Evolutionary conservation across 2,888 invertebrate species (phyloP).

Genomic region (Gisinianus flammeolus): DNA sequence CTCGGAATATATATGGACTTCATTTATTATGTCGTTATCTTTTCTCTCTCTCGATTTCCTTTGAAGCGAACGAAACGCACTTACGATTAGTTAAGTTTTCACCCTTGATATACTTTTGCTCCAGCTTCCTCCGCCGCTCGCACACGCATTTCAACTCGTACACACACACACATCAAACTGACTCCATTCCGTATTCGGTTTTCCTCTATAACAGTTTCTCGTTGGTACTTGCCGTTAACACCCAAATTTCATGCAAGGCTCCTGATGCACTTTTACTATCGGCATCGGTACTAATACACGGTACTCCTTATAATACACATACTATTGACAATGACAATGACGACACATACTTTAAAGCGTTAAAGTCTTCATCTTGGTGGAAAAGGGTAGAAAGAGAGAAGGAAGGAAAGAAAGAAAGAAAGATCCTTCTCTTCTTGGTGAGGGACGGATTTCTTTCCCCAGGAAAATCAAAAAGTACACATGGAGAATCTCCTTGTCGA

Average conservation of each 20-base stretch:
- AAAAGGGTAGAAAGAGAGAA: not conserved
- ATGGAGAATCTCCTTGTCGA: slow-evolving; percentile 25
- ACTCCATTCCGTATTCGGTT: not conserved
- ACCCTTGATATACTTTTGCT: not conserved
- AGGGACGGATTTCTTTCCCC: too few relatives aligned
- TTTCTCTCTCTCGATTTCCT: slow-evolving; percentile 56
- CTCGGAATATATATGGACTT: slow-evolving; percentile 33
- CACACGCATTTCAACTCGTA: not conserved
- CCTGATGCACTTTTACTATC: too few relatives aligned
- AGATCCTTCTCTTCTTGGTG: too few relatives aligned
- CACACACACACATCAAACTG: not conserved
- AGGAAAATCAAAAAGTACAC: too few relatives aligned
- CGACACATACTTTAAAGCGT: too few relatives aligned
- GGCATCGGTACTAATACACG: too few relatives aligned
- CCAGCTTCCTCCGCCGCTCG: not conserved
- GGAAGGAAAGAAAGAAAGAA: not conserved
- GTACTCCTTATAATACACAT: too few relatives aligned
- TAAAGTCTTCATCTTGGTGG: too few relatives aligned
- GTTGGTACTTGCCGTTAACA: too few relatives aligned
- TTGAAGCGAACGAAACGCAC: slow-evolving; percentile 1
- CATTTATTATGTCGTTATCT: slow-evolving; percentile 50
- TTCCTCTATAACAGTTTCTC: too few relatives aligned
- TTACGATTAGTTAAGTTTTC: not conserved
- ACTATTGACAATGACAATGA: too few relatives aligned
- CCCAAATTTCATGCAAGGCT: too few relatives aligned